Conservation (phyloP, 1,140 invertebrate species). For the Macrosteles quadrilineatus region DNA sequence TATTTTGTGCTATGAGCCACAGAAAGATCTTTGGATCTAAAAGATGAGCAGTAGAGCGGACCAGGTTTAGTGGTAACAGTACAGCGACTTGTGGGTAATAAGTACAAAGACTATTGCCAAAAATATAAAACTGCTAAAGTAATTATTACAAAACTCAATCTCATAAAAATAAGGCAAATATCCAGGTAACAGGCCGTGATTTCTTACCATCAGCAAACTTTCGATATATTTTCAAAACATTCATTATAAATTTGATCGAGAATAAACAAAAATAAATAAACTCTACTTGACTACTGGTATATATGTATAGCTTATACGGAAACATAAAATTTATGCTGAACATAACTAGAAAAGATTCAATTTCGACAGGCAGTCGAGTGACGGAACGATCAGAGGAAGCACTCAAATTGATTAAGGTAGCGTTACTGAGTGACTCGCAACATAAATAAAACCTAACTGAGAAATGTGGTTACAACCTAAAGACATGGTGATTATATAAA, state of each 20-base stretch:
- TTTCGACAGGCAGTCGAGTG: neutral
- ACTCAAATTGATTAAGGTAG: too few species aligned
- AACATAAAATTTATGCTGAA: constrained; percentile 10
- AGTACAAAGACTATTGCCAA: neutral
- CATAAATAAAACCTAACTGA: neutral
- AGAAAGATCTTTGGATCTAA: neutral
- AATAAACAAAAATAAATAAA: constrained; percentile 23
- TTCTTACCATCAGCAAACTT: too few species aligned
- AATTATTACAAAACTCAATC: too few species aligned
- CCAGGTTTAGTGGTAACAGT: constrained; percentile 5
- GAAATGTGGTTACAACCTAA: neutral
- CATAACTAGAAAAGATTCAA: constrained; percentile 2
- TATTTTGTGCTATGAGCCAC: constrained; percentile 16
- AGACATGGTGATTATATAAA: neutral
- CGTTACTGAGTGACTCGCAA: constrained; percentile 11
- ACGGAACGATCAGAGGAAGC: constrained; percentile 7
- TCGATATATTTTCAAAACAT: too few species aligned
- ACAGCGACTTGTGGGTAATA: neutral
- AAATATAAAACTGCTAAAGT: too few species aligned
- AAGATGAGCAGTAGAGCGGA: constrained; percentile 11
- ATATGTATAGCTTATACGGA: neutral
- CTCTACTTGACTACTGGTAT: constrained; percentile 13
- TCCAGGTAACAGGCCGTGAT: too few species aligned
- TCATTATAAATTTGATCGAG: constrained; percentile 9
- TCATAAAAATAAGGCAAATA: too few species aligned